Evolutionary conservation across 2,797 vertebrate species (phyloP), one percentile per base, ranked within the genome.

Genomic region (Mormyrops boulengeri): DNA sequence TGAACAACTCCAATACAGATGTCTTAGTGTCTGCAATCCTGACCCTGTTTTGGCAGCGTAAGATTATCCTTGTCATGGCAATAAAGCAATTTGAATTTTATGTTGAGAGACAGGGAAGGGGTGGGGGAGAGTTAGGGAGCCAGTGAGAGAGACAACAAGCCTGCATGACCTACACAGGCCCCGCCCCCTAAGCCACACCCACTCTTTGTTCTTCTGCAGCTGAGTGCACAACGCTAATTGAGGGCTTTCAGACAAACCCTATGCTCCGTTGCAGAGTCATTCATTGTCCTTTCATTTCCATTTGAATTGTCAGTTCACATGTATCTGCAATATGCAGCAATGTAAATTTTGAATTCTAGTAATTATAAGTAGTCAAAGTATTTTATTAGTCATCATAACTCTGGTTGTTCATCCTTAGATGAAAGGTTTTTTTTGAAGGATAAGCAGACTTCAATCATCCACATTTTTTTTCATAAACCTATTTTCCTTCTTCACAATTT

Each of bases 71-170:
- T 26, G 85, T 53, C 85, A 86, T 52, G 85, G 47, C 47, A 86
- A 17, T 55, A 86, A 86, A 50, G 85, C n/a, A 38, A 53, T 30
- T 53, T 19, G 47, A 55, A 34, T 86, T 26, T 86, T 3, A 89
- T 91, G 53, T 44, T 91, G 89, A 90, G 90, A 89, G 90, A 91
- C 82, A 88, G 80, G 53, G 57, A 44, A 52, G 44, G 53, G 52
- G 53, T 38, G 26, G 30, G 69, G 82, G 62, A 17, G 77, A 91
- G 91, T 66, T 85, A 91, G 89, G 86, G 26, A 62, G 44, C 91
- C 91, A 92, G 47, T 90, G 91, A 91, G 34, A 44, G 91, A 91
- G 49, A 17, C 50, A 38, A 17, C 85, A 86, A 86, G 50, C 85
- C 49, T 34, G n/a, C 12, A 50, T 86, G 22, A 34, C 17, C 47